Conservation (phyloP, 2,113 vertebrate genomes). For the Nycticorax nycticorax region DNA sequence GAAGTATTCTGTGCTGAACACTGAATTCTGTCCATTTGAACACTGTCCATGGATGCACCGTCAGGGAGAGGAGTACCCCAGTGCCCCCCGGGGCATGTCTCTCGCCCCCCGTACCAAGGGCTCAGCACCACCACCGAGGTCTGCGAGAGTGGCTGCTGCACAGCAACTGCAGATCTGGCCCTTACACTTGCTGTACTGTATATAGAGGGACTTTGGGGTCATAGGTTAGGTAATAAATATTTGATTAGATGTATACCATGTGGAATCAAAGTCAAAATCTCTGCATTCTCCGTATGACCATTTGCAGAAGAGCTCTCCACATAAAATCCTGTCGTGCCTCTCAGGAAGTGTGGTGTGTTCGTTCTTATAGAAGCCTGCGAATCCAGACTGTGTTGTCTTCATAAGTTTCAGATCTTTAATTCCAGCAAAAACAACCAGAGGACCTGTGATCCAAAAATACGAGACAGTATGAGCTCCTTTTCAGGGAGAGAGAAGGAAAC, state of each 20-base stretch:
- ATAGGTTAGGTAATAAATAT: neutral
- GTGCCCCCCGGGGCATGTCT: neutral
- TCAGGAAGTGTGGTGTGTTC: conserved; percentile 90
- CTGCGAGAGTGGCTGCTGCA: neutral
- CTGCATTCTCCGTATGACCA: conserved; percentile 84
- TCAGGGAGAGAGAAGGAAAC: neutral
- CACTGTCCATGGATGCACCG: no score
- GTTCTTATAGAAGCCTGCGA: conserved; percentile 87
- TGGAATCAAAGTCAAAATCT: conserved; percentile 76
- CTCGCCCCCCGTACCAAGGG: fast-evolving
- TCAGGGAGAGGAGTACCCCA: neutral
- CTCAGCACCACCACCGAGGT: neutral
- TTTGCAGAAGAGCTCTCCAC: conserved; percentile 85
- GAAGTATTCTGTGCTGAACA: neutral
- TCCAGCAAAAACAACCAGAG: conserved; percentile 85
- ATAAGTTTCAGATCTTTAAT: conserved; percentile 90
- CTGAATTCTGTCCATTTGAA: neutral
- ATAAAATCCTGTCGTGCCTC: conserved; percentile 87
- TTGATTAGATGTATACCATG: conserved; percentile 76
- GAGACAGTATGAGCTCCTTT: neutral
- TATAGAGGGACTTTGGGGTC: neutral
- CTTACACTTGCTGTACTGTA: neutral
- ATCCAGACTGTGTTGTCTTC: conserved; percentile 95
- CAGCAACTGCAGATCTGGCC: neutral
- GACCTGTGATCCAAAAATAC: conserved; percentile 65